phyloP scores from a whole-genome alignment of 2,113 vertebrate species.

The Gavia stellata region DNA sequence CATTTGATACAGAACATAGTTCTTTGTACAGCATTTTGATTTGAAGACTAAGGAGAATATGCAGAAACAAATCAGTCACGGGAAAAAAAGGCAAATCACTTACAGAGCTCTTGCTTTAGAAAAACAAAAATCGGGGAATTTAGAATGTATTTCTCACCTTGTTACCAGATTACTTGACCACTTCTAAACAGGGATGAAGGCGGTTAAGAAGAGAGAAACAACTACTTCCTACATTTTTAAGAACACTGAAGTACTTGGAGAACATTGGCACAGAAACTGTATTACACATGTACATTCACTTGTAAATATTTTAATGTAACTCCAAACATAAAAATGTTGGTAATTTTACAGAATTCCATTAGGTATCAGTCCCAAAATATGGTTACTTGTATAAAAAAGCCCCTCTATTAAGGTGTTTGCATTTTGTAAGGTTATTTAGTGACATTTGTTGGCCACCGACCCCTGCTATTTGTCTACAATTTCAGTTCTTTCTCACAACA shows the following conservation, averaged over 20 bases:
- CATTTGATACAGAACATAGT: neutral
- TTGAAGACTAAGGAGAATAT: neutral
- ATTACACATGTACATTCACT: conserved; percentile 16
- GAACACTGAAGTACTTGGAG: neutral
- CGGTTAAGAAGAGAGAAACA: neutral
- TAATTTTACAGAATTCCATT: neutral
- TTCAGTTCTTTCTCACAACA: neutral
- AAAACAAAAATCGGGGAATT: neutral
- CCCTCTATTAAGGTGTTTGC: neutral
- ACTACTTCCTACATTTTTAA: neutral
- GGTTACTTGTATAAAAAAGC: neutral
- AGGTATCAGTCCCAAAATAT: neutral
- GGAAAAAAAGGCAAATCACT: neutral
- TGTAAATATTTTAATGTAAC: conserved; percentile 15
- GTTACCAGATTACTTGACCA: neutral
- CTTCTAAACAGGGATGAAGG: neutral
- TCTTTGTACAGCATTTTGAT: neutral
- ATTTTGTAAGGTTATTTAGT: neutral
- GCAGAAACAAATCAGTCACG: neutral
- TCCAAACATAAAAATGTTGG: neutral
- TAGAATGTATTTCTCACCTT: neutral
- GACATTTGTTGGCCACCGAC: neutral
- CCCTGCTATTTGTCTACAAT: neutral
- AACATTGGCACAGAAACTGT: neutral
- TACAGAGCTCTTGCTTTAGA: neutral